phyloP scores from a whole-genome alignment of 1,140 invertebrate species.

The Paralvinella palmiformis region DNA sequence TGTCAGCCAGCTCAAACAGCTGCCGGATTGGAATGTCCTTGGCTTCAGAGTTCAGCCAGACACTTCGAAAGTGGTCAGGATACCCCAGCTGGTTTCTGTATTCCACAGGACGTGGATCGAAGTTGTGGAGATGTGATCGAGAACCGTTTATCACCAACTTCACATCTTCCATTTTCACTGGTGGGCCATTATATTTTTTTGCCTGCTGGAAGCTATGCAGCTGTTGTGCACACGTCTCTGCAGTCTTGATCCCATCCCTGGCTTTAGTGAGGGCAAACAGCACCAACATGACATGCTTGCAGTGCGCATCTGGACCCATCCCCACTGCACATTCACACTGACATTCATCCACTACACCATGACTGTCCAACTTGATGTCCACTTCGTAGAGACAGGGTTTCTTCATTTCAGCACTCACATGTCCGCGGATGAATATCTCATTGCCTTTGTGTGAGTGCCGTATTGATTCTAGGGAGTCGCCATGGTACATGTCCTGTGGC shows the following conservation, averaged over 20 bases:
- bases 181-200: slow-evolving; percentile 18
- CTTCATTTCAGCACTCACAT: slow-evolving; percentile 22
- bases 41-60: slow-evolving; percentile 19
- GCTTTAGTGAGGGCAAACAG: slow-evolving; percentile 18
- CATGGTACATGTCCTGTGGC: not conserved
- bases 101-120: slow-evolving; percentile 19
- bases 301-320: slow-evolving; percentile 25
- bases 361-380: slow-evolving; percentile 19
- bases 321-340: slow-evolving; percentile 31
- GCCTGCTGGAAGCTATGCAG: slow-evolving; percentile 24
- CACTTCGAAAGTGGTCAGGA: slow-evolving; percentile 19
- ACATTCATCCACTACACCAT: slow-evolving; percentile 15
- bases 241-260: slow-evolving; percentile 9
- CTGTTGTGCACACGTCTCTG: slow-evolving; percentile 24
- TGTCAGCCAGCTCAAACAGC: slow-evolving; percentile 15
- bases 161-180: slow-evolving; percentile 18
- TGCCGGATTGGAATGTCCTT: slow-evolving; percentile 19
- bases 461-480: not conserved
- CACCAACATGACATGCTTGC: slow-evolving; percentile 24
- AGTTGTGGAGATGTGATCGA: slow-evolving; percentile 12
- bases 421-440: not conserved
- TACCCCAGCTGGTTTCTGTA: slow-evolving; percentile 8
- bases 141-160: not conserved
- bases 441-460: slow-evolving; percentile 2
- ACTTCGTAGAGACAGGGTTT: slow-evolving; percentile 20